Evolutionary conservation across 2,888 invertebrate species (phyloP), one percentile per base, ranked within the genome.

Genomic region (Himalopsyche tibetana): DNA sequence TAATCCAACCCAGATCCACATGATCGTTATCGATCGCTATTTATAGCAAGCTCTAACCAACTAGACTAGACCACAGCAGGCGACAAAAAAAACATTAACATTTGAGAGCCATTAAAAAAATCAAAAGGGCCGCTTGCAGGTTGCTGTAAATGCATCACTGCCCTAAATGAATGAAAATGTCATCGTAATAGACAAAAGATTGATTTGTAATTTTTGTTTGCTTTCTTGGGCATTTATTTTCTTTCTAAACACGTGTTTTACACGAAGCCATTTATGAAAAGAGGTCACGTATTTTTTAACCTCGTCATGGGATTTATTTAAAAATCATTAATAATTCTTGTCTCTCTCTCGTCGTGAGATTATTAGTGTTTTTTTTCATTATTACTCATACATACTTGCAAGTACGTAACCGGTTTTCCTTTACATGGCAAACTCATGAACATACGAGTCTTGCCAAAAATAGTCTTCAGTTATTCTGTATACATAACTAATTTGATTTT

Each of bases 371-470:
- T 28, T 28, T n/a, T 28, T 28, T 69, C 63, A 69, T 69, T 69
- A 69, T 28, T 69, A 69, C 9, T 69, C 69, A 9, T 28, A 28
- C 36, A 36, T 19, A 2, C 45, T 11, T 11, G 11, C 9, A 45
- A 45, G 28, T 69, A 69, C 6, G 69, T 36, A 69, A 69, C 69
- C 69, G 69, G 69, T 69, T 69, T 28, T 45, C 9, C 9, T 69
- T 69, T 69, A 69, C 69, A 8, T 6, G 28, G 8, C 69, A 12
- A 28, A 69, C 69, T 36, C 8, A 69, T 69, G 69, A 28, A 69
- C 28, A 28, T 69, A 36, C 69, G 69, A 69, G 69, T 69, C 8
- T 36, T 69, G 28, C 69, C 69, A 69, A 69, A 69, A 69, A 69
- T 69, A 69, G 69, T 12, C 12, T 56, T 56, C 56, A 56, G n/a